Base-by-base conservation (phyloP, 1,140 invertebrate species). In the Cherax quadricarinatus region DNA sequence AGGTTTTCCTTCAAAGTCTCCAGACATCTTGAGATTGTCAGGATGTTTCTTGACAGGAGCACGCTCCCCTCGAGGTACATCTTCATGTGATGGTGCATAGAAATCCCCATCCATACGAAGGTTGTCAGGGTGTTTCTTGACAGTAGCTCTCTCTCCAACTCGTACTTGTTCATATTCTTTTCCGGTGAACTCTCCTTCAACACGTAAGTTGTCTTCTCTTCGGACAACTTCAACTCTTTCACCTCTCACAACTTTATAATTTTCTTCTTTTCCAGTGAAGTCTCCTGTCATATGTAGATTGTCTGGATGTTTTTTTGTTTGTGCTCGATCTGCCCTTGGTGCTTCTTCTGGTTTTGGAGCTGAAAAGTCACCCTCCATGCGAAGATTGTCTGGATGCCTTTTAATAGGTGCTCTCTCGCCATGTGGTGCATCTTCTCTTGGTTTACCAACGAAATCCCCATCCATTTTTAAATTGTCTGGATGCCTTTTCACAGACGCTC, bases 251-350 rank as follows among this genome's bases (percentile, higher is more conserved):
- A 80, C 70, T 49, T 57, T 93, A n/a, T 79, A 78, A 24, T 86
- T 70, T 66, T 88, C 86, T 80, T 87, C 88, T 49, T 91, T 91
- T 41, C 90, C 93, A n/a, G 94, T 93, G 91, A 96, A 96, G 86
- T 95, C 94, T 12, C 96, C 96, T 66, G 88, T 87, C 93, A 93
- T 91, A n/a, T 94, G 96, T 95, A 96, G 93, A 94, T 96, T 96
- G 93, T 97, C 96, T 51, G 95, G 94, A 84, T 95, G 96, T 86
- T 94, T 95, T 6, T 96, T 95, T 0, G 95, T 94, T 0, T 93
- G 95, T 70, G 95, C 94, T 73, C 95, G 94, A 73, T 96, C 96
- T 2, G 94, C 94, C 86, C 41, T 86, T 66, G 89, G 93, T 7
- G 91, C 91, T 51, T 83, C 89, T 86, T 84, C 89, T 92, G 93